These are phyloP conservation scores for Drosophila hawaiiensis DNA, from an alignment of 2,888 invertebrate genomes.

Conservation along the genomic window DNA sequence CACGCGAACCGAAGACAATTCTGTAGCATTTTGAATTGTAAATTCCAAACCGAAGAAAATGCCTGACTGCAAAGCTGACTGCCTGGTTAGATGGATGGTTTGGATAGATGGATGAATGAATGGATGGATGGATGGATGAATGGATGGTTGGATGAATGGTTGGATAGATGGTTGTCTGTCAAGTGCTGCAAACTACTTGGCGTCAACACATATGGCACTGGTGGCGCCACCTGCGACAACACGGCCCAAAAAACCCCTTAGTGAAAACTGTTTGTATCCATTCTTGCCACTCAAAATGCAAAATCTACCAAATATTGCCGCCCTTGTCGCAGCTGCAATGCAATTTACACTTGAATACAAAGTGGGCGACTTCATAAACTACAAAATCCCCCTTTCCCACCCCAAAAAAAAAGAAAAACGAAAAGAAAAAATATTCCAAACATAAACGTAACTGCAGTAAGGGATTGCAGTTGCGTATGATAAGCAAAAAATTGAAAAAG, in stretches of 20 bases:
- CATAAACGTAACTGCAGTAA: conserved; percentile 55
- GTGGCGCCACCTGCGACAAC: conserved; percentile 70
- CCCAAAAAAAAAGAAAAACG: neutral
- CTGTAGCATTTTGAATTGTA: conserved; percentile 78
- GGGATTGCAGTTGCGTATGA: conserved; percentile 34
- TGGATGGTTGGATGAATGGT: conserved; percentile 15
- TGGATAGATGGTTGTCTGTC: conserved; percentile 48
- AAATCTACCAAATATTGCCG: conserved; percentile 64
- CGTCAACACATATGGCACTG: conserved; percentile 61
- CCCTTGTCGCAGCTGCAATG: conserved; percentile 72
- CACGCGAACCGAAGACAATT: conserved; percentile 71
- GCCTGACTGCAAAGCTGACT: conserved; percentile 43
- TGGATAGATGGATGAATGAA: conserved; percentile 19
- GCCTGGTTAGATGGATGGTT: conserved; percentile 30
- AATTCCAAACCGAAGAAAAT: conserved; percentile 66
- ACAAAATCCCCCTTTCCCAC: neutral
- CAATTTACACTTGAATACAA: conserved; percentile 79
- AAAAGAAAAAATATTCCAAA: conserved; percentile 23
- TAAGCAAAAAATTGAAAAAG: conserved; percentile 19
- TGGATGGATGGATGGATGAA: conserved; percentile 6
- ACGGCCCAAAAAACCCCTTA: conserved; percentile 47
- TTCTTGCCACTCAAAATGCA: conserved; percentile 71
- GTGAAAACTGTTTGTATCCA: conserved; percentile 51
- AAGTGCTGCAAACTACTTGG: conserved; percentile 69
- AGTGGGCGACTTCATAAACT: conserved; percentile 54